Evolutionary conservation across 2,113 vertebrate genomes (phyloP).

Genomic region (Ovis aries): DNA sequence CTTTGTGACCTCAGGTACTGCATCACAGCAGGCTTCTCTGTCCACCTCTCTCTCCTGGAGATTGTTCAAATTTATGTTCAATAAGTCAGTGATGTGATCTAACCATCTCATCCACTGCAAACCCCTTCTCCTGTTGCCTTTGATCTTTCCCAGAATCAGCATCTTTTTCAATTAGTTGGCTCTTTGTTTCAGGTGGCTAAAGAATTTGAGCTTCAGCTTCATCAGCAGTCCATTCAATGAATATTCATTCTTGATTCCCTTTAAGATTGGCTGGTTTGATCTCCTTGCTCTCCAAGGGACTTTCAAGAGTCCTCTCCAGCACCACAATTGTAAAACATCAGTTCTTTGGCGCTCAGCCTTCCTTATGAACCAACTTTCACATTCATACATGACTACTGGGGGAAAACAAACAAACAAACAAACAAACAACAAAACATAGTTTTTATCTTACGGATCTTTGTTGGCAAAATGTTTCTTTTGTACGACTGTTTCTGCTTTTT

Average conservation of each 20-base stretch:
- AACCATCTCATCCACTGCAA: background rate
- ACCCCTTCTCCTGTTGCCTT: background rate
- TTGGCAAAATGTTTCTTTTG: background rate
- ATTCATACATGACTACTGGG: background rate
- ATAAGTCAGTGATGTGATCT: background rate
- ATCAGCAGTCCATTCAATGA: background rate
- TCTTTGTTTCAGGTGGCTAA: background rate
- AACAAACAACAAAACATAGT: background rate
- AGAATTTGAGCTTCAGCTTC: background rate
- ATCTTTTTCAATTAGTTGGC: background rate
- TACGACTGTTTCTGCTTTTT: background rate
- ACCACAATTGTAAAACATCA: background rate
- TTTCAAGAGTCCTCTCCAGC: background rate
- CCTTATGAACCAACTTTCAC: background rate
- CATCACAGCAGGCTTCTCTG: background rate
- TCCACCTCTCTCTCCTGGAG: background rate
- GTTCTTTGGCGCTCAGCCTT: background rate
- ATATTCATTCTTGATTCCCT: background rate
- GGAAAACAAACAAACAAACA: background rate
- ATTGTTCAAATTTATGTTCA: background rate
- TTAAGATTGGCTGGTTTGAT: background rate
- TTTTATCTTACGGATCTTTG: background rate
- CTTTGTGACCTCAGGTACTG: background rate
- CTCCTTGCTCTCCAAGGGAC: background rate
- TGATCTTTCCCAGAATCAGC: background rate